A percentile compares a stretch with the other conserved stretches of the same genome.
Conservation (phyloP, 2,797 vertebrate species). For the Mormyrops attenuatus region DNA sequence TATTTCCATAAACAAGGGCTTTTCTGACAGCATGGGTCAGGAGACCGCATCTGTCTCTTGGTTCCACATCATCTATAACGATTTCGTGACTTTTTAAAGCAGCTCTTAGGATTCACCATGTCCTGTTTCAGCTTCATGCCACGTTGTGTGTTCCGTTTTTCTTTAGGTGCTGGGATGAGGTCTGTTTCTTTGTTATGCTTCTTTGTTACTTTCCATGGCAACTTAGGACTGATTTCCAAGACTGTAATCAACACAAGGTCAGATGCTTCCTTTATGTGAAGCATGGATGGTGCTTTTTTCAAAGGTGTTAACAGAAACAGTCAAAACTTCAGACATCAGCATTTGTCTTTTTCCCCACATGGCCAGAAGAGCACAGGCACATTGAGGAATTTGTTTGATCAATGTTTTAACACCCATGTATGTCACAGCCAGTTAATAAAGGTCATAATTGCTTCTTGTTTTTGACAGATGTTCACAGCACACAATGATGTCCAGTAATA, state of each 20-base stretch:
- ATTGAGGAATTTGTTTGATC: neutral
- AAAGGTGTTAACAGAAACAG: neutral
- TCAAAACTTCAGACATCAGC: neutral
- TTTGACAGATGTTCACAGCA: neutral
- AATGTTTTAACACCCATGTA: neutral
- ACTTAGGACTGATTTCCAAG: neutral
- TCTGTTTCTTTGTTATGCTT: neutral
- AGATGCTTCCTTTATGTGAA: neutral
- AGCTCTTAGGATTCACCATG: slow-evolving; percentile 39
- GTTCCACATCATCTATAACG: neutral
- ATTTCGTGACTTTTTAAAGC: slow-evolving; percentile 31
- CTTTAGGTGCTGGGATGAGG: neutral
- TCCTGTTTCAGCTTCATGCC: neutral
- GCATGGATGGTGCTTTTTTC: neutral
- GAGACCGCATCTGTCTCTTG: neutral
- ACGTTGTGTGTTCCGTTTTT: neutral
- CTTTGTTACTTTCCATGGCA: neutral
- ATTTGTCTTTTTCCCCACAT: neutral
- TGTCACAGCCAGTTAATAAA: neutral
- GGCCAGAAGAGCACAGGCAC: neutral
- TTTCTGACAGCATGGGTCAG: neutral
- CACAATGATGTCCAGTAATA: neutral
- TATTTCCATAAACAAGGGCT: slow-evolving; percentile 3
- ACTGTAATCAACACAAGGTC: slow-evolving; percentile 7
- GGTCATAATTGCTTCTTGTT: neutral